phyloP scores from a whole-genome alignment of 2,113 vertebrate genomes.

The Pterocles orientalis region DNA sequence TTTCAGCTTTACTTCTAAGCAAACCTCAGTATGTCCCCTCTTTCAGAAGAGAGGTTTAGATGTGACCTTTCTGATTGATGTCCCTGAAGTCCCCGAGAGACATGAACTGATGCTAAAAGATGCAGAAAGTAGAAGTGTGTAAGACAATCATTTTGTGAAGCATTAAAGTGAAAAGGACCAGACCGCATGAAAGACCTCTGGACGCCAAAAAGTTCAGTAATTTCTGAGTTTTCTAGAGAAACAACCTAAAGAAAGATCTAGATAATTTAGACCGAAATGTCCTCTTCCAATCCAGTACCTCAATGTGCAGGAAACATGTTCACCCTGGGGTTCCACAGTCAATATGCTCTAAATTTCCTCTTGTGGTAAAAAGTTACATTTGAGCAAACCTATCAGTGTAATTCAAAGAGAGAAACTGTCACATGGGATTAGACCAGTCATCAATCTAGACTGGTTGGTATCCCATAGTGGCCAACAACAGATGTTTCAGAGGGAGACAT shows the following conservation, averaged over 20 bases:
- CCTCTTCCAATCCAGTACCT: not conserved
- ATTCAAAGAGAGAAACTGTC: constrained; percentile 3
- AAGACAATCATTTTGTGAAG: not conserved
- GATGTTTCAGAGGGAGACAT: constrained; percentile 32
- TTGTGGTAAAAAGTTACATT: not conserved
- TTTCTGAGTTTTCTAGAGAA: not conserved
- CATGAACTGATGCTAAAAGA: not conserved
- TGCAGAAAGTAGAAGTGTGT: not conserved
- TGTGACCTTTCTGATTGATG: not conserved
- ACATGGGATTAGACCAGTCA: constrained; percentile 38
- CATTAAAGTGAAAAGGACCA: not conserved
- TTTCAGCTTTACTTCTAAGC: not conserved
- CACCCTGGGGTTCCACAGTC: not conserved
- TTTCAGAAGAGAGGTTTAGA: not conserved
- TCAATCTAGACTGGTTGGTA: constrained; percentile 5
- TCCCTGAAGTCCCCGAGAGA: not conserved
- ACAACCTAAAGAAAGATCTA: not conserved
- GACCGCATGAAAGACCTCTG: not conserved
- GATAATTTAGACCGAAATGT: not conserved
- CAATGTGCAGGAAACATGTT: not conserved
- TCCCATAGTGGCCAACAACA: constrained; percentile 35
- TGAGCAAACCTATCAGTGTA: not conserved
- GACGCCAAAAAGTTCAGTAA: not conserved
- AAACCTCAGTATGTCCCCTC: not conserved
- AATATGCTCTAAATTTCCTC: constrained; percentile 38